Evolutionary conservation across 2,113 vertebrate genomes (phyloP), one percentile per base, ranked within the genome.

Genomic region (Spizaetus ornatus): DNA sequence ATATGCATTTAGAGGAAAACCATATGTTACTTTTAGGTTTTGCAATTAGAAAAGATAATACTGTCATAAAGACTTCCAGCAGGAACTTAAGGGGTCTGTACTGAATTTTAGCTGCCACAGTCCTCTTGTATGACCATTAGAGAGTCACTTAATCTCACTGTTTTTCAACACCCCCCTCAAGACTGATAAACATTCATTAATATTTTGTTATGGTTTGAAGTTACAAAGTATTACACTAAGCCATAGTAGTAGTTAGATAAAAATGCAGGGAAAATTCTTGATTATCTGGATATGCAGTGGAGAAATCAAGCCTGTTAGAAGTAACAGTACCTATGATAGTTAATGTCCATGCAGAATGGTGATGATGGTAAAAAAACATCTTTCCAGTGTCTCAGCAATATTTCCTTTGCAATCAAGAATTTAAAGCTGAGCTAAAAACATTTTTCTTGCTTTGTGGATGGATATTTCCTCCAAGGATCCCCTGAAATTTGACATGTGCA

Each of bases 401-500:
- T 95, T 92, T 93, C 31, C 61, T 88, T 63, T 89, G 65, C 36
- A 93, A 96, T 95, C 84, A 88, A 88, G 82, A 97, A 94, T 82
- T 76, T 90, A 81, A 90, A 81, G 81, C 76, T 95, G 92, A 97
- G 36, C 63, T 43, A 91, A 56, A 84, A 63, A 70, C 58, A 58
- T 86, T 90, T 89, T 90, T 77, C 34, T 85, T 95, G 31, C 42
- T 93, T 94, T 62, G 36, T 69, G 62, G 72, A 86, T 55, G 47
- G 84, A 55, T 92, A n/a, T 83, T 96, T 93, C 72, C 72, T 87
- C 42, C 78, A 88, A 92, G 36, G 22, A 87, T 53, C 80, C 95
- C 92, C 66, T 91, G 65, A 90, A 96, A 96, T 73, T 29, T 82
- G 73, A 94, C 58, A 32, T 45, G 73, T 59, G 34, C 62, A 85